Percentiles rank a stretch among this genome's conserved stretches.
Conservation (phyloP, 1,140 invertebrate species). For the Coelopa frigida region DNA sequence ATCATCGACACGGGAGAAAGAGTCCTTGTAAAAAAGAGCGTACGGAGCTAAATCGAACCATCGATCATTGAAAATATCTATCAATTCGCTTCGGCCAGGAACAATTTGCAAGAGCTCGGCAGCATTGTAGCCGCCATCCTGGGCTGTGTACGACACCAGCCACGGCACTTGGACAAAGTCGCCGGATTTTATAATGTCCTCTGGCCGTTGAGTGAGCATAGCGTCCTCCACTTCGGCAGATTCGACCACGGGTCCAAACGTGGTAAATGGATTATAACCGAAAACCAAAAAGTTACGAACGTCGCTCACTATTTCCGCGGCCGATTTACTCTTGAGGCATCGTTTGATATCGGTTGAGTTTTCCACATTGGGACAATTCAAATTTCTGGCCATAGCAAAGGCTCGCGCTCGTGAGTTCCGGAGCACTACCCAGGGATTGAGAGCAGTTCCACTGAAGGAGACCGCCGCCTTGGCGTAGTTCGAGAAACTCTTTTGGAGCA, state of each 20-base stretch:
- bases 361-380: constrained; percentile 49
- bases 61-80: constrained; percentile 12
- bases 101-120: constrained; percentile 26
- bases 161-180: constrained; percentile 49
- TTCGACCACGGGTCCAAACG: constrained; percentile 53
- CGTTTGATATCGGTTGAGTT: constrained; percentile 46
- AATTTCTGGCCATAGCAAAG: constrained; percentile 46
- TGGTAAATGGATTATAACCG: constrained; percentile 52
- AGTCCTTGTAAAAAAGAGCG: constrained; percentile 21
- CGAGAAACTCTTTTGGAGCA: constrained; percentile 31
- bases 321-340: constrained; percentile 50
- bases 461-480: constrained; percentile 24
- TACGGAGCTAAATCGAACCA: constrained; percentile 18
- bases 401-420: constrained; percentile 51
- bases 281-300: constrained; percentile 37
- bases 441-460: constrained; percentile 31
- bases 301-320: constrained; percentile 23
- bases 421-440: constrained; percentile 42
- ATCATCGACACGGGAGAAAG: constrained; percentile 9
- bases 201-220: constrained; percentile 48
- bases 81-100: constrained; percentile 11
- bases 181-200: constrained; percentile 46
- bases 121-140: constrained; percentile 51
- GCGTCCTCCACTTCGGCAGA: constrained; percentile 22
- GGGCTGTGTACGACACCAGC: constrained; percentile 46